These are phyloP conservation scores for Trichogramma dendrolimi DNA, from an alignment of 2,888 invertebrate species.

Conservation along the genomic window DNA sequence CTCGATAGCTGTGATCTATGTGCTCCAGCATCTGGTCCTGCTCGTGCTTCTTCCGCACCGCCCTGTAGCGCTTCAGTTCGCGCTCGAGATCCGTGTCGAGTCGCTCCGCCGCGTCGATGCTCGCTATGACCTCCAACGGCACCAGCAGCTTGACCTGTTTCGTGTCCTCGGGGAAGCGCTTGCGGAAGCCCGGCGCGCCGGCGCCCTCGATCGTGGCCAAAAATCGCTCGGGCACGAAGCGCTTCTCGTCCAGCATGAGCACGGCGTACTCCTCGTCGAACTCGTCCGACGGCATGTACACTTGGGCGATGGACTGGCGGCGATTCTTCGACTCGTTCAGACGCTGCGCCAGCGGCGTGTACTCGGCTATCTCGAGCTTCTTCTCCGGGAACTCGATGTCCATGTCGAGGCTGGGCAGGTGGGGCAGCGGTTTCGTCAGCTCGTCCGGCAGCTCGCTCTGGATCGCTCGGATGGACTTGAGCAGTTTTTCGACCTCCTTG, in stretches of 20 bases:
- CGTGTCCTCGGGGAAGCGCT: conserved; percentile 20
- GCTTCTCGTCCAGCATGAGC: conserved; percentile 37
- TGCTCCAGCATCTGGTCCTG: conserved; percentile 64
- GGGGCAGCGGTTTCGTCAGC: conserved; percentile 52
- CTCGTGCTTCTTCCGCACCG: conserved; percentile 59
- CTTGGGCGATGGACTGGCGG: neutral
- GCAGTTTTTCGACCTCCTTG: conserved; percentile 32
- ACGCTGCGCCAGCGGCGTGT: conserved; percentile 37
- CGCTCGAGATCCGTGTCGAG: conserved; percentile 46
- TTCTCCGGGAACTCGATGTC: conserved; percentile 61
- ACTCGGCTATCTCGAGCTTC: conserved; percentile 54
- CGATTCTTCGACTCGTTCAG: conserved; percentile 34
- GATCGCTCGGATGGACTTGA: conserved; percentile 47
- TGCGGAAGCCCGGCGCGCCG: neutral
- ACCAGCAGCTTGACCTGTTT: conserved; percentile 5
- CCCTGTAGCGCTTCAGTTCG: conserved; percentile 57
- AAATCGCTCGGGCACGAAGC: neutral
- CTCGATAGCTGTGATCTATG: conserved; percentile 58
- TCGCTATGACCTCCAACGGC: conserved; percentile 34
- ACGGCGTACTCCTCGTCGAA: conserved; percentile 41
- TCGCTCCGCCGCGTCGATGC: conserved; percentile 29
- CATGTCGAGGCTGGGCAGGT: conserved; percentile 54
- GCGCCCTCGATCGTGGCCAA: neutral
- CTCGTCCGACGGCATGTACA: conserved; percentile 1
- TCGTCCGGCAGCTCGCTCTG: conserved; percentile 59